phyloP scores from a whole-genome alignment of 2,888 invertebrate genomes.

The Latheticus oryzae region DNA sequence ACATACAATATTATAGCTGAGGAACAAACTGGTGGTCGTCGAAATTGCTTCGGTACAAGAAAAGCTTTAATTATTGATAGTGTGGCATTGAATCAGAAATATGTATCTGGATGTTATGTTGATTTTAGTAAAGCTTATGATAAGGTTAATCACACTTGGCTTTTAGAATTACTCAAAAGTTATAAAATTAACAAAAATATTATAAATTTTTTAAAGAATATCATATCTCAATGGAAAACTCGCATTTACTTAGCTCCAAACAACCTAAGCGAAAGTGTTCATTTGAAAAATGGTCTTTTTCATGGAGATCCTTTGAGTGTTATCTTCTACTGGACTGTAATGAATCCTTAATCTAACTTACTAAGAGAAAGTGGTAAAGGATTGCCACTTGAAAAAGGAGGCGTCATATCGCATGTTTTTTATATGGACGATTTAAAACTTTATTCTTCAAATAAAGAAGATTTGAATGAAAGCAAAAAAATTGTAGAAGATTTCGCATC shows the following conservation, averaged over 20 bases:
- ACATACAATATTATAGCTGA: slow-evolving; percentile 15
- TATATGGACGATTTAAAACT: slow-evolving; percentile 29
- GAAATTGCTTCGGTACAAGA: neutral
- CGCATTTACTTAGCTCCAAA: neutral
- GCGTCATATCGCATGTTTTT: slow-evolving; percentile 8
- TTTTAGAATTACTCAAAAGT: neutral
- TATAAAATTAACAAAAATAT: slow-evolving; percentile 6
- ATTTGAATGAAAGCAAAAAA: neutral
- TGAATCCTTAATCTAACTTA: slow-evolving; percentile 17
- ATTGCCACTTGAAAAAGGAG: neutral
- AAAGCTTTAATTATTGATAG: slow-evolving; percentile 19
- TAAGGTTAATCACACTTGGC: slow-evolving; percentile 6
- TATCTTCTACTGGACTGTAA: slow-evolving; percentile 7
- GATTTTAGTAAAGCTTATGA: slow-evolving; percentile 27
- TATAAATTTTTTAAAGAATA: slow-evolving; percentile 6
- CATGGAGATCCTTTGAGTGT: slow-evolving; percentile 19
- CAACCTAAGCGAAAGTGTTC: neutral
- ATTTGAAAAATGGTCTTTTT: slow-evolving; percentile 6
- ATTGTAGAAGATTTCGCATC: neutral
- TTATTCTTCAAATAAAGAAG: neutral
- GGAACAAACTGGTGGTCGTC: slow-evolving; percentile 18
- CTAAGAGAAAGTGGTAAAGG: neutral
- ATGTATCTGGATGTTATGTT: slow-evolving; percentile 4
- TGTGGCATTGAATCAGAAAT: slow-evolving; percentile 2
- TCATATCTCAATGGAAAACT: slow-evolving; percentile 14